Conservation (phyloP, 2,888 invertebrate genomes). For the Phortica okadai region DNA sequence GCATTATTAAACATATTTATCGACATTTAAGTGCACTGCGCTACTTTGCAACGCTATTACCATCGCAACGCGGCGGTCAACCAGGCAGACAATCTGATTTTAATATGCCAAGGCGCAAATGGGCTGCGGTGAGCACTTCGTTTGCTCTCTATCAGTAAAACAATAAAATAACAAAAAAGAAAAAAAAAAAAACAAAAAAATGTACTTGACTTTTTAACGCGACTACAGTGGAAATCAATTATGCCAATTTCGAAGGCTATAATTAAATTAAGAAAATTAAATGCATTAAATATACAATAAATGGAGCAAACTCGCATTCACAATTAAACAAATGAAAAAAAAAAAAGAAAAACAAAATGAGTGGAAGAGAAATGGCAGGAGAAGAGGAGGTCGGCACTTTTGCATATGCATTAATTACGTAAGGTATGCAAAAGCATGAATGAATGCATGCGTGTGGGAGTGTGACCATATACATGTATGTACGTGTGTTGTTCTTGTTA, state of each 20-base stretch:
- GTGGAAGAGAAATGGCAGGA: not conserved
- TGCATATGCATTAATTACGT: slow-evolving; percentile 20
- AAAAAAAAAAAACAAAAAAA: not conserved
- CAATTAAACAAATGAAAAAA: not conserved
- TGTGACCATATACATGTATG: not conserved
- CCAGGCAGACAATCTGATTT: slow-evolving; percentile 22
- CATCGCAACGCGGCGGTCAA: slow-evolving; percentile 11
- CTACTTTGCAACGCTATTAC: not conserved
- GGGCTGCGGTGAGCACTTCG: not conserved
- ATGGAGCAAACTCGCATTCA: not conserved
- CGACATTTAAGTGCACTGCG: slow-evolving; percentile 5
- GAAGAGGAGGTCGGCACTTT: no score
- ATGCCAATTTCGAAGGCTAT: slow-evolving; percentile 19
- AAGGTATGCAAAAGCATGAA: not conserved
- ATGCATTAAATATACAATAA: slow-evolving; percentile 13
- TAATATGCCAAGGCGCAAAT: not conserved
- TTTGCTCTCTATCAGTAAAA: slow-evolving; percentile 9
- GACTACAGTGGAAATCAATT: slow-evolving; percentile 32
- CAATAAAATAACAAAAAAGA: slow-evolving; percentile 12
- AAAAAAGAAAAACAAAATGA: not conserved
- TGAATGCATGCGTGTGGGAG: not conserved
- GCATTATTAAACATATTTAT: slow-evolving; percentile 16
- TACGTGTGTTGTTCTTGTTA: not conserved
- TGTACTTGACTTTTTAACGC: not conserved
- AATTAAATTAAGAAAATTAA: slow-evolving; percentile 30